phyloP scores from a whole-genome alignment of 1,140 invertebrate species.

The Listronotus oregonensis region DNA sequence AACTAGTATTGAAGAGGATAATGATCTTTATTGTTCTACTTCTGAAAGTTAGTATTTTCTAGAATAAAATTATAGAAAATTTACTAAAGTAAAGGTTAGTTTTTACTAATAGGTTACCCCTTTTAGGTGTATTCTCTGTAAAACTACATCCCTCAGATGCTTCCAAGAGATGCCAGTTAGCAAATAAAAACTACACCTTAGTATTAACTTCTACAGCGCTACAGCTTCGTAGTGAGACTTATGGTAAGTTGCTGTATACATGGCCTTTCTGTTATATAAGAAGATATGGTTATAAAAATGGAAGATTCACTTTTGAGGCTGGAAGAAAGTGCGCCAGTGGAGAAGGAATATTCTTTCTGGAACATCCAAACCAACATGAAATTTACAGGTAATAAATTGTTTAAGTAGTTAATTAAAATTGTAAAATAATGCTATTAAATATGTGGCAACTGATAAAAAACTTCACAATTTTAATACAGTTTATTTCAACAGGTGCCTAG shows the following conservation, averaged over 20 bases:
- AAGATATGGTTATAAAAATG: slow-evolving; percentile 79
- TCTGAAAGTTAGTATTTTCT: slow-evolving; percentile 63
- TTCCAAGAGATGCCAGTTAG: slow-evolving; percentile 73
- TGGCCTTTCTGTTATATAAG: slow-evolving; percentile 88
- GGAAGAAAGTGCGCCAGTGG: slow-evolving; percentile 85
- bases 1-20: slow-evolving; percentile 79
- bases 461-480: no score
- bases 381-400: slow-evolving; percentile 64
- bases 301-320: slow-evolving; percentile 89
- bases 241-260: slow-evolving; percentile 70
- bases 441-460: neutral
- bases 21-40: slow-evolving; percentile 82
- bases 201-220: slow-evolving; percentile 74
- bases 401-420: neutral
- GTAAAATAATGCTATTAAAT: neutral
- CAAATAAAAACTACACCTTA: slow-evolving; percentile 71
- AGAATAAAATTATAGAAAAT: neutral
- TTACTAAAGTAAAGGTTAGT: neutral
- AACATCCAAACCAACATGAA: slow-evolving; percentile 78
- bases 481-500: slow-evolving; percentile 62
- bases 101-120: neutral
- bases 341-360: slow-evolving; percentile 80
- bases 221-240: slow-evolving; percentile 70
- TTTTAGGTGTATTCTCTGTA: slow-evolving; percentile 68
- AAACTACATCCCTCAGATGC: slow-evolving; percentile 79